Base-by-base conservation (phyloP, 2,888 invertebrate genomes). In the Polia nebulosa region DNA sequence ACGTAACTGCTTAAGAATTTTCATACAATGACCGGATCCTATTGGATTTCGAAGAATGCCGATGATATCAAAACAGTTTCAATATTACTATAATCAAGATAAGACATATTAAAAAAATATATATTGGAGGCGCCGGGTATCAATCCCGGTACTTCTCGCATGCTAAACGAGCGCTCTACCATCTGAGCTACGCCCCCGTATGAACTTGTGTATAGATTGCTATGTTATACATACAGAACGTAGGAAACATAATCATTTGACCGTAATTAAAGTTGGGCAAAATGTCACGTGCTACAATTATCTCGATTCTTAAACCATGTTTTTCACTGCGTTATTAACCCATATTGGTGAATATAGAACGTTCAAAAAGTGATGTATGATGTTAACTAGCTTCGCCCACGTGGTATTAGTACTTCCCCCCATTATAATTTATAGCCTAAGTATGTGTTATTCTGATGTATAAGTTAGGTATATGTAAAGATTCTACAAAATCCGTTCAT, bases 91-190 rank as follows among this genome's bases (percentile, higher is more conserved):
- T n/a, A 29, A 25, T 1, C 11, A 8, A 6, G 1, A n/a, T 9
- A 5, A 4, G 11, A 2, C 13, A 2, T 2, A 27, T 11, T 9
- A 25, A 3, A 49, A 17, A 49, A 49, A 49, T 25, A 27, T 27
- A 20, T 6, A 0, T 9, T 95, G 95, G 95, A 96, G 95, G 95
- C 95, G 95, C 95, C 94, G 95, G 95, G 95, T 93, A 95, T 95
- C 96, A 95, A 96, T 95, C 94, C 95, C 95, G 94, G 95, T 95
- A 95, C 95, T 93, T 95, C 95, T 95, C 95, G 90, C 95, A 95
- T 95, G 94, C 95, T 95, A 95, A 96, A 95, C 95, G 95, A 95
- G 95, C 96, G 95, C 95, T 95, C 95, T 95, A 95, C 95, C 95
- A 95, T 95, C 95, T 96, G 95, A 95, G 95, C 96, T 95, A 96